These are phyloP conservation scores for Achatina immaculata DNA, from an alignment of 1,140 invertebrate species.

Conservation along the genomic window DNA sequence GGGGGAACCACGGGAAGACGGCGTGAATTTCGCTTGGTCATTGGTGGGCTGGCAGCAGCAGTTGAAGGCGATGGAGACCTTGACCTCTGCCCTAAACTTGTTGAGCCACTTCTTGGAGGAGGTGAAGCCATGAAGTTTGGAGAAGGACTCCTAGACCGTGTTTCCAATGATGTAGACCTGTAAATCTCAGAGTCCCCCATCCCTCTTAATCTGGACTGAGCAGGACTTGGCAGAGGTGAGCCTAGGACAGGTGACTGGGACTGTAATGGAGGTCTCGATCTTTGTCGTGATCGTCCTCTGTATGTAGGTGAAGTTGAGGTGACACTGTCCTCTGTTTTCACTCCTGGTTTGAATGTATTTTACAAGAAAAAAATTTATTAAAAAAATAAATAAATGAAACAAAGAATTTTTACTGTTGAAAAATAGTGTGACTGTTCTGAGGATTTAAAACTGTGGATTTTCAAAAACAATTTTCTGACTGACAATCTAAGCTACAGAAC, in stretches of 20 bases:
- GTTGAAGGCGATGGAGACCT: conserved; percentile 70
- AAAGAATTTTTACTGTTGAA: background rate
- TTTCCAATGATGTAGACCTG: conserved; percentile 69
- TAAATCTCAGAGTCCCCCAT: conserved; percentile 52
- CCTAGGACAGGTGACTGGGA: conserved; percentile 57
- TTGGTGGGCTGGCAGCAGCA: conserved; percentile 85
- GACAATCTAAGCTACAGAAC: too few relatives aligned
- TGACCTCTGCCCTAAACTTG: conserved; percentile 72
- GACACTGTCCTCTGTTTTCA: conserved; percentile 53
- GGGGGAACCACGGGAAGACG: background rate
- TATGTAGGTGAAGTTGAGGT: conserved; percentile 58
- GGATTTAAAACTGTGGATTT: too few relatives aligned
- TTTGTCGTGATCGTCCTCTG: conserved; percentile 41
- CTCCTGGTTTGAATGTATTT: conserved; percentile 7
- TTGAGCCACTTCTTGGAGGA: conserved; percentile 69
- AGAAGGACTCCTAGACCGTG: conserved; percentile 83
- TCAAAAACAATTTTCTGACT: too few relatives aligned
- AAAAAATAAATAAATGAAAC: background rate
- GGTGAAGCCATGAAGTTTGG: conserved; percentile 78
- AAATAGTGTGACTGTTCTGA: background rate
- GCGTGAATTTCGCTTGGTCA: background rate
- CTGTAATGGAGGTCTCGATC: conserved; percentile 51
- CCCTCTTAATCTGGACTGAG: conserved; percentile 38
- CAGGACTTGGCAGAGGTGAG: conserved; percentile 60
- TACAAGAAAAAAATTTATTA: conserved; percentile 2